phyloP scores from a whole-genome alignment of 2,888 invertebrate species.

The Digitonthophagus gazella region DNA sequence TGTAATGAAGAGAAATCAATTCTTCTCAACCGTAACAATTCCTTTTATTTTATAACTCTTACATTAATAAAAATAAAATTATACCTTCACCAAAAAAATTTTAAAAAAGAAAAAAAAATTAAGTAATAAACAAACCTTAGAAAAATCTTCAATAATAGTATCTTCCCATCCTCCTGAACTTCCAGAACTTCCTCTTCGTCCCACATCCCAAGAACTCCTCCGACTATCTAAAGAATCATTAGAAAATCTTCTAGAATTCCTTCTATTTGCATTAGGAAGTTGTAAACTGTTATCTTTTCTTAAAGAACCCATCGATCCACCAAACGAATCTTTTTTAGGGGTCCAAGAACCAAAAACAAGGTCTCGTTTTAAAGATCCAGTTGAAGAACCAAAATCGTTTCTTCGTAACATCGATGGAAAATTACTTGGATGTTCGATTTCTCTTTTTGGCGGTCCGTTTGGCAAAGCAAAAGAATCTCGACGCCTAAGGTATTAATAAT shows the following conservation, averaged over 20 bases:
- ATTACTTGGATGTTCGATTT: constrained; percentile 67
- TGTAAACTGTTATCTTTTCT: constrained; percentile 48
- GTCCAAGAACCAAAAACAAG: constrained; percentile 31
- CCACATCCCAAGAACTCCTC: constrained; percentile 67
- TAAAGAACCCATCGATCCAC: constrained; percentile 42
- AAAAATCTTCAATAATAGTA: constrained; percentile 62
- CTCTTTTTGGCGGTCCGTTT: constrained; percentile 57
- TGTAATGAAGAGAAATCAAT: background rate
- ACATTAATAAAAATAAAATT: background rate
- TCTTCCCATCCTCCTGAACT: constrained; percentile 59
- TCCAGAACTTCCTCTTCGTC: constrained; percentile 61
- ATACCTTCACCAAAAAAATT: background rate
- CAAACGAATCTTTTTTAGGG: constrained; percentile 43
- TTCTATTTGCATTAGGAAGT: constrained; percentile 55
- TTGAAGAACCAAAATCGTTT: constrained; percentile 47
- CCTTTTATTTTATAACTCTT: background rate
- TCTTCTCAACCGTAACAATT: background rate
- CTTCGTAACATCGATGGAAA: constrained; percentile 68
- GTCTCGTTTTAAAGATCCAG: constrained; percentile 43
- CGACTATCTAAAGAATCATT: constrained; percentile 71
- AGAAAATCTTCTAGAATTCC: constrained; percentile 58
- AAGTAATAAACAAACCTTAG: constrained; percentile 36
- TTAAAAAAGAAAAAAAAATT: too few relatives aligned
- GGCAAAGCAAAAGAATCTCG: constrained; percentile 63
- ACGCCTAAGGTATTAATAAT: constrained; percentile 51